Conservation (phyloP, 2,113 vertebrate species). For the Morone chrysops region DNA sequence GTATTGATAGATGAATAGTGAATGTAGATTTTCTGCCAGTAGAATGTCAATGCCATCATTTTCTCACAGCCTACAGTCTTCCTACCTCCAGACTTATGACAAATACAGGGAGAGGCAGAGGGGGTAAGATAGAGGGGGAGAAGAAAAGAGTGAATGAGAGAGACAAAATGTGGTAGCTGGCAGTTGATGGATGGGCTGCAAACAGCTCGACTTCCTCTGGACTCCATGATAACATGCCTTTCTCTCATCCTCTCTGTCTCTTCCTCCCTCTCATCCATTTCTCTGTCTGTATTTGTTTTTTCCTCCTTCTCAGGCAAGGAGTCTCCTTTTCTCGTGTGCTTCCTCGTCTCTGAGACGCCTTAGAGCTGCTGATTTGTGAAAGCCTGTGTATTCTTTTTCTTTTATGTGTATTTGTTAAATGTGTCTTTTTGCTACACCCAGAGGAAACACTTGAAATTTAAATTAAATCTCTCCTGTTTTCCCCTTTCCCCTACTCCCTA, state of each 20-base stretch:
- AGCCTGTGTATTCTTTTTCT: conserved; percentile 38
- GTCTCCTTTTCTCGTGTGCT: conserved; percentile 23
- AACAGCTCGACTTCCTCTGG: conserved; percentile 70
- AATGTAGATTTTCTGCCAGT: conserved; percentile 62
- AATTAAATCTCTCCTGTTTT: conserved; percentile 58
- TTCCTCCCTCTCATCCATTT: conserved; percentile 48
- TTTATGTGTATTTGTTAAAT: conserved; percentile 38
- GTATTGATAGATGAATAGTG: conserved; percentile 65
- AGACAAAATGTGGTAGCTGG: conserved; percentile 57
- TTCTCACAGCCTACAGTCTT: conserved; percentile 46
- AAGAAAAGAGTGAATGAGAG: conserved; percentile 53
- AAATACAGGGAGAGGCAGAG: conserved; percentile 46
- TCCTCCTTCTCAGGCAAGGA: conserved; percentile 6
- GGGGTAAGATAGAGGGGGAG: not conserved
- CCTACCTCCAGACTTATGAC: conserved; percentile 49
- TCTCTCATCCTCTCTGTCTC: conserved; percentile 36
- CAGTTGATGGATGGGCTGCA: conserved; percentile 72
- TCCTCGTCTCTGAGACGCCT: conserved; percentile 17
- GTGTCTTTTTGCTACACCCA: conserved; percentile 32
- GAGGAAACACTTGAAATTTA: conserved; percentile 58
- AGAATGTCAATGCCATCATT: conserved; percentile 66
- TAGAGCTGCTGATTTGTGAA: conserved; percentile 46
- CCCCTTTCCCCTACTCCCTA: not conserved
- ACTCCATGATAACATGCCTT: conserved; percentile 67
- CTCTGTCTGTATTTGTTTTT: conserved; percentile 49